Evolutionary conservation across 1,140 invertebrate species (phyloP), one percentile per base, ranked within the genome.

Genomic region (Idris sp.): DNA sequence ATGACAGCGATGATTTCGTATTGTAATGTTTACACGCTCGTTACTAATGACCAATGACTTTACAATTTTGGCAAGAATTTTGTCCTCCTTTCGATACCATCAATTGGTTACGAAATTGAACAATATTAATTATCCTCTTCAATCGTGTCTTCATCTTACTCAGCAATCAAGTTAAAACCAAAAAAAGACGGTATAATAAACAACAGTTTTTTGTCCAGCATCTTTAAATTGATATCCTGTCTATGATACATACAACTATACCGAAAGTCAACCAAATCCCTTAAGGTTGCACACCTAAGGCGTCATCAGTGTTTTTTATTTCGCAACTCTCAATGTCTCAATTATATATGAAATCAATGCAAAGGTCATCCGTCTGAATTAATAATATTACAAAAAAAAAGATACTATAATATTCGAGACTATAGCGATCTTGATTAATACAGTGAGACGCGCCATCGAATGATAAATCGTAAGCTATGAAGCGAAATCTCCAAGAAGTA

Each of bases 401-500:
- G 54, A 54, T n/a, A n/a, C n/a, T n/a, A 51, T 51, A 35, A 64
- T 51, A 36, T 53, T 59, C 40, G 16, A 49, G 9, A 11, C 13
- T 2, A 41, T n/a, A 22, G 49, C 49, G 68, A 74, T 74, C 62
- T 74, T 68, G 71, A 74, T 74, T 56, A 25, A 28, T 53, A 11
- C 33, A 15, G 35, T 69, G 53, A 53, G 69, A 65, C 31, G 69
- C 65, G 61, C 31, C 30, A 41, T 61, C 46, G 13, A 49, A 68
- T 68, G 72, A 74, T 74, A 74, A 74, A 74, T 74, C 49, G 61
- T 48, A 35, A 67, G 31, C 31, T 43, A 56, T 65, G 67, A 73
- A 62, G 48, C 44, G 56, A 51, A 53, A 38, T 44, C 43, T 35
- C 28, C 31, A 35, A 26, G 58, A 76, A 58, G 43, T 72, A 71